Base-by-base conservation (phyloP, 1,140 invertebrate species). In the Calliopsis andreniformis region DNA sequence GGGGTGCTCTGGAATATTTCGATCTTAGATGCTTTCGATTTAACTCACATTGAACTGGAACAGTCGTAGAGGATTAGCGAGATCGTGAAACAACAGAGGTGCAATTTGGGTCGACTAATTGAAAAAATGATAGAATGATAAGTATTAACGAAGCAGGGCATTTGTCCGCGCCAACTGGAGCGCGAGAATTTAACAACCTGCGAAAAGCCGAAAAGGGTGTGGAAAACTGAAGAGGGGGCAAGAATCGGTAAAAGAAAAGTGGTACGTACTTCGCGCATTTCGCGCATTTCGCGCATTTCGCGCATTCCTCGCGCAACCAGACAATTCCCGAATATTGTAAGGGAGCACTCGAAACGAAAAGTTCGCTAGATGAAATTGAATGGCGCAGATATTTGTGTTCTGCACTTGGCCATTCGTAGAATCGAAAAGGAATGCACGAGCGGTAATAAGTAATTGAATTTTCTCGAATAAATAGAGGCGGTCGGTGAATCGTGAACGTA, bases 111-210 rank as follows among this genome's bases (percentile, higher is more conserved):
- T 12, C 23, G n/a, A 70, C 39, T 78, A 79, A 78, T 79, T 82
- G 69, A 49, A 45, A 55, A 28, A 73, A 23, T 69, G 35, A 49
- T 55, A 55, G 23, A 73, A 23, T 69, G 35, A 49, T 55, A 8
- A 12, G 42, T 58, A 58, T 77, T 80, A 77, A 76, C 78, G 55
- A 45, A 79, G 10, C 35, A 42, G 25, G 35, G 14, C 55, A 69
- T 59, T 28, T 20, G 18, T 23, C 10, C 32, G 35, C 7, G 20
- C 69, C 66, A 85, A 87, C 66, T 85, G 70, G 72, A 82, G 77
- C 76, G 78, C 42, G 66, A 86, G 66, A 87, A 86, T 87, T 87
- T 87, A 87, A 87, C 82, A 86, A 87, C 28, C n/a, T n/a, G 25
- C 0, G 23, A n/a, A 51, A 25, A 14, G 28, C 23, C 35, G 30